Base-by-base conservation (phyloP, 1,140 invertebrate species). In the Oryctes rhinoceros region DNA sequence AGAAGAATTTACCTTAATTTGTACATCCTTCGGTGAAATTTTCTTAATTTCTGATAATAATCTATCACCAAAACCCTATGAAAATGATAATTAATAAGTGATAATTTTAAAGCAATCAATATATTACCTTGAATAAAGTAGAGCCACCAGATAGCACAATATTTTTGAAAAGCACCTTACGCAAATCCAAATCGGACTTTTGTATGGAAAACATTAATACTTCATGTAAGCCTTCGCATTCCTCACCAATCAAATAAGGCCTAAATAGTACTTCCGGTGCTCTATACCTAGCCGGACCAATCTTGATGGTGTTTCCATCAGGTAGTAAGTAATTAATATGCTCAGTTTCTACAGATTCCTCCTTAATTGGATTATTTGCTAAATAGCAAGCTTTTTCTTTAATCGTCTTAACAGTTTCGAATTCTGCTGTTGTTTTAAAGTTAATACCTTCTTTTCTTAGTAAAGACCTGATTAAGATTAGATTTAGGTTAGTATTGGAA, bases 81-180 rank as follows among this genome's bases (percentile, higher is more conserved):
- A 78, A 47, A 71, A 44, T 75, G 65, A 76, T 71, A 79, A 47
- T 49, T 49, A 79, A 44, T 44, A 10, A 80, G 15, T 15, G n/a
- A 30, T 30, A 71, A 81, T 30, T 76, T 76, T 30, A 67, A 53
- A 30, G 2, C 35, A 39, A 78, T 30, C 15, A 80, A 81, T 3
- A 85, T 0, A 71, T 87, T 90, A 95, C 94, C 87, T 94, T 93
- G 89, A 99, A 99, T 82, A 99, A 89, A 24, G 99, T 99, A 30
- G 98, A 99, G 39, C 99, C 99, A 74, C 99, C 99, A 77, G 98
- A 99, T 1, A 99, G 89, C 9, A 99, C 98, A 86, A 99, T 99
- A 90, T 99, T 99, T 88, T 98, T 96, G 88, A 97, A 99, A 1
- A 99, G 89, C 78, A 97, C 96, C 90, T 98, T 98, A 79, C 99